phyloP scores from a whole-genome alignment of 2,113 vertebrate species.

The Cervus canadensis region DNA sequence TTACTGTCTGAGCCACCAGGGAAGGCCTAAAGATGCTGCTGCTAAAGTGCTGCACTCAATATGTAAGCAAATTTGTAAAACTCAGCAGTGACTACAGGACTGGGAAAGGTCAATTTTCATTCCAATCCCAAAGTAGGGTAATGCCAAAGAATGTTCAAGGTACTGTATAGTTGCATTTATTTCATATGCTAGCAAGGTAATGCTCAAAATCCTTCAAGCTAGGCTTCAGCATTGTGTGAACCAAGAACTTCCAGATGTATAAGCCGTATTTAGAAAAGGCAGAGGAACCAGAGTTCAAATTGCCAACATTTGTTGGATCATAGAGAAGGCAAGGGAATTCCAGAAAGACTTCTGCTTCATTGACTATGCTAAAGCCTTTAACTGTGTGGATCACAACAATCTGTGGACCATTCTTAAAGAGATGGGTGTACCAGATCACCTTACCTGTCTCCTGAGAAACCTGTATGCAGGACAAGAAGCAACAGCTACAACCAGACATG shows the following conservation, averaged over 20 bases:
- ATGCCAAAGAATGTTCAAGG: background rate
- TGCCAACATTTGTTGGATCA: background rate
- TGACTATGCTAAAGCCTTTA: background rate
- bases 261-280: background rate
- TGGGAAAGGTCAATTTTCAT: background rate
- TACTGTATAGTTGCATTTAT: background rate
- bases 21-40: background rate
- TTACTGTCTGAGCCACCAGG: background rate
- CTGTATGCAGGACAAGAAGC: background rate
- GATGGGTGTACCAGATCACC: background rate
- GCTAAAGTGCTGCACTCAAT: background rate
- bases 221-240: background rate
- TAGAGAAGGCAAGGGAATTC: background rate
- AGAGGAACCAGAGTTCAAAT: background rate
- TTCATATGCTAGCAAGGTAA: background rate
- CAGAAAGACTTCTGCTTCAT: background rate
- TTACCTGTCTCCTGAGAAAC: background rate
- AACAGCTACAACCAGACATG: background rate
- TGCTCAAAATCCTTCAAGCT: background rate
- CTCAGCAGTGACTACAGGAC: background rate
- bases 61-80: background rate
- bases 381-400: background rate
- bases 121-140: background rate
- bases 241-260: background rate
- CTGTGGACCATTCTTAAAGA: background rate